Percentiles rank a stretch among this genome's conserved stretches.
phyloP scores from a whole-genome alignment of 2,888 invertebrate species.

The Resseliella maxima region DNA sequence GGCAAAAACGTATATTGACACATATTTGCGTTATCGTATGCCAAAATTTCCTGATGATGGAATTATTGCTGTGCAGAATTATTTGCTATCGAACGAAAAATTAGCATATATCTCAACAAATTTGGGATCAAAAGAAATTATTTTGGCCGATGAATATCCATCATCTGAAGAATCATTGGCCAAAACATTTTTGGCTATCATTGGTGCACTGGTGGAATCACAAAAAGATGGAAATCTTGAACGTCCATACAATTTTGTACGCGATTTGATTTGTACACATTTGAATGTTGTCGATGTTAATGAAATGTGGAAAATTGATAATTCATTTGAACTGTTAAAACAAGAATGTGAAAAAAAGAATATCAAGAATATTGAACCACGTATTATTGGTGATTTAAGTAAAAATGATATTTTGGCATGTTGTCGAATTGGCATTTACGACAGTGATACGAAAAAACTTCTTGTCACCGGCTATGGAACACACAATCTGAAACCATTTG shows the following conservation, averaged over 20 bases:
- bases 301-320: slow-evolving; percentile 83
- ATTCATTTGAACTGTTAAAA: slow-evolving; percentile 80
- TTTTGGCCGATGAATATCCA: slow-evolving; percentile 80
- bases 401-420: slow-evolving; percentile 83
- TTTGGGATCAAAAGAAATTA: slow-evolving; percentile 85
- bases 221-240: slow-evolving; percentile 70
- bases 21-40: slow-evolving; percentile 76
- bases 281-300: slow-evolving; percentile 86
- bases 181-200: slow-evolving; percentile 82
- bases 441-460: slow-evolving; percentile 75
- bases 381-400: slow-evolving; percentile 84
- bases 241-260: slow-evolving; percentile 79
- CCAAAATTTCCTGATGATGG: slow-evolving; percentile 83
- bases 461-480: slow-evolving; percentile 79
- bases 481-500: slow-evolving; percentile 62
- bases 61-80: slow-evolving; percentile 74
- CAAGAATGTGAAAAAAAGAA: slow-evolving; percentile 73
- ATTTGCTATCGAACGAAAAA: slow-evolving; percentile 75
- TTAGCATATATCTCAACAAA: slow-evolving; percentile 78
- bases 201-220: slow-evolving; percentile 79
- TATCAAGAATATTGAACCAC: slow-evolving; percentile 75
- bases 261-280: slow-evolving; percentile 88
- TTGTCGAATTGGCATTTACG: slow-evolving; percentile 90
- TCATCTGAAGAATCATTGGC: slow-evolving; percentile 74
- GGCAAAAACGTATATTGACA: slow-evolving; percentile 74